Evolutionary conservation across 2,888 invertebrate species (phyloP).

Genomic region (Cephus sareptanus): DNA sequence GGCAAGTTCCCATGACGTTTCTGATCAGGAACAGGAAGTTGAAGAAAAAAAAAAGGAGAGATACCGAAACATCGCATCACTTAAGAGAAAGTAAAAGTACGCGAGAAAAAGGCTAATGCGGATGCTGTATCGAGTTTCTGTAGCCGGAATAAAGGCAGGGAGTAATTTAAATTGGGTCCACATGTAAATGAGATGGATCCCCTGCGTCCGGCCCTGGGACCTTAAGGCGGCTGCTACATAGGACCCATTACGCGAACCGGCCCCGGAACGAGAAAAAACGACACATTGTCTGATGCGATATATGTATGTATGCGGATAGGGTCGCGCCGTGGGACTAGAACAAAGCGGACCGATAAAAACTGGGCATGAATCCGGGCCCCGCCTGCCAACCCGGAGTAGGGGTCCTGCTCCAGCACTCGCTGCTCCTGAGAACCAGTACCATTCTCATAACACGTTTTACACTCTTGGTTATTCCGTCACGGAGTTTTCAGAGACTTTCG

Average conservation of each 20-base stretch:
- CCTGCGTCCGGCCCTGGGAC: not conserved
- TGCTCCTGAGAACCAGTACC: not conserved
- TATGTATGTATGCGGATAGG: slow-evolving; percentile 52
- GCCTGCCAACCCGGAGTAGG: slow-evolving; percentile 14
- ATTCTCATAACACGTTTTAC: not conserved
- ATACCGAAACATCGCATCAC: not conserved
- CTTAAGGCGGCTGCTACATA: not conserved
- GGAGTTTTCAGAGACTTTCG: not conserved
- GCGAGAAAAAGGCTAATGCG: not conserved
- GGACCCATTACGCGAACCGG: slow-evolving; percentile 31
- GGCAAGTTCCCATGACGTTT: not conserved
- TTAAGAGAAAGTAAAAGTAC: not conserved
- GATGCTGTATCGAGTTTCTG: not conserved
- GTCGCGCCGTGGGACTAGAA: slow-evolving; percentile 57
- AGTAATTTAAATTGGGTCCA: not conserved
- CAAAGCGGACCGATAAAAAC: slow-evolving; percentile 61
- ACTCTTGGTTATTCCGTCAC: not conserved
- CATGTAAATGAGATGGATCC: not conserved
- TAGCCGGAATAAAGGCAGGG: not conserved
- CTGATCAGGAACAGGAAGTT: not conserved
- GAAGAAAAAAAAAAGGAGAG: not conserved
- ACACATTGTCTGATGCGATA: slow-evolving; percentile 58
- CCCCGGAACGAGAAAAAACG: slow-evolving; percentile 58
- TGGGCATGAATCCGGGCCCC: slow-evolving; percentile 50
- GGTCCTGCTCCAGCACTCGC: not conserved